A percentile compares a stretch with the other conserved stretches of the same genome.
Conservation (phyloP, 2,888 invertebrate genomes). For the Drosophila rellima region DNA sequence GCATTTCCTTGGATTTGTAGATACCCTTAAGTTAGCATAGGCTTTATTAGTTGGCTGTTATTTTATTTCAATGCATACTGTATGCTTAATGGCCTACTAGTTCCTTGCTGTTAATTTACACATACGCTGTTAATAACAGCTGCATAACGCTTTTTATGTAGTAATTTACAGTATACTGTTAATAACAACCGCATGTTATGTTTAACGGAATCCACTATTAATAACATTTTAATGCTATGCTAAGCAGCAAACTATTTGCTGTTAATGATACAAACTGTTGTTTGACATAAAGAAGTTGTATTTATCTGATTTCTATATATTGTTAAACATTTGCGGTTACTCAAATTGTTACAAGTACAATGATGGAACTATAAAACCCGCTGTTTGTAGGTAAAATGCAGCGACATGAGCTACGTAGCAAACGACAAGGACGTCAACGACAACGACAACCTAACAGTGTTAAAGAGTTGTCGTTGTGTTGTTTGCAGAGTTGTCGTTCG, state of each 20-base stretch:
- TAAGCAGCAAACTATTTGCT: not conserved
- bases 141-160: too few species aligned
- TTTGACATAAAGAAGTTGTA: not conserved
- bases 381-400: constrained; percentile 4
- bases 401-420: constrained; percentile 15
- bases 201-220: not conserved
- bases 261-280: too few species aligned
- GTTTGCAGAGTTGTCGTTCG: constrained; percentile 75
- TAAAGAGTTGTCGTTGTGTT: constrained; percentile 79
- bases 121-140: not conserved
- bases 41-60: not conserved
- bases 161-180: not conserved
- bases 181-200: not conserved
- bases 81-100: not conserved
- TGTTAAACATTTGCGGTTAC: not conserved
- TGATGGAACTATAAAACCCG: not conserved
- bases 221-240: not conserved
- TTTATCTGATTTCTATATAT: not conserved
- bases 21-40: constrained; percentile 20
- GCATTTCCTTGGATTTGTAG: not conserved
- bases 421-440: constrained; percentile 42
- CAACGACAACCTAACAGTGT: constrained; percentile 71
- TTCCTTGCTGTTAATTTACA: not conserved
- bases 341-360: constrained; percentile 1
- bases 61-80: not conserved